phyloP scores from a whole-genome alignment of 2,797 vertebrate genomes.

The Dermochelys coriacea region DNA sequence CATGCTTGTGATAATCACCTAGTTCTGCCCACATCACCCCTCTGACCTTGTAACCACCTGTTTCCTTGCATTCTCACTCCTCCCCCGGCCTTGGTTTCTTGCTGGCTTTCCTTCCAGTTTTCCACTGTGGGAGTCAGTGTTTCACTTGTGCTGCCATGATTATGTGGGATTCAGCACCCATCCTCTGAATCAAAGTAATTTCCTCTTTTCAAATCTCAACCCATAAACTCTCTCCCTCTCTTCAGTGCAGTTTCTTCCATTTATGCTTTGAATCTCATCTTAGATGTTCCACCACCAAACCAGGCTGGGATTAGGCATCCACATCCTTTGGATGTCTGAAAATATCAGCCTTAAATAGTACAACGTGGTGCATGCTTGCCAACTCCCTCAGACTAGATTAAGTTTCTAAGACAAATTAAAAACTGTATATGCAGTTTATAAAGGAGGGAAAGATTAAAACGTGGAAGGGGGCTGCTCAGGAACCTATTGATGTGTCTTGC shows the following conservation, averaged over 20 bases:
- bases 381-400: background rate
- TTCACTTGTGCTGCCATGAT: background rate
- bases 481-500: background rate
- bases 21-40: background rate
- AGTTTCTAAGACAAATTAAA: background rate
- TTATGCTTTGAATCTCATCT: background rate
- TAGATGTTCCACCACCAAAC: background rate
- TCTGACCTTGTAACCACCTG: background rate
- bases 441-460: background rate
- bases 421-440: background rate
- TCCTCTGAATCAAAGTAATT: background rate
- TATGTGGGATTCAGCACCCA: background rate
- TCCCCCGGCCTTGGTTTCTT: background rate
- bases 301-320: background rate
- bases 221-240: background rate
- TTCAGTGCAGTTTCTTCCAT: background rate
- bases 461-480: background rate
- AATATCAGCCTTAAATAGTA: background rate
- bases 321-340: background rate
- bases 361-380: background rate
- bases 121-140: background rate
- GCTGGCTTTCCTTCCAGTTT: background rate
- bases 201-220: background rate
- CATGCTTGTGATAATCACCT: background rate
- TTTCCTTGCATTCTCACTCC: background rate